phyloP scores from a whole-genome alignment of 2,888 invertebrate species.

The Elysia crispata region DNA sequence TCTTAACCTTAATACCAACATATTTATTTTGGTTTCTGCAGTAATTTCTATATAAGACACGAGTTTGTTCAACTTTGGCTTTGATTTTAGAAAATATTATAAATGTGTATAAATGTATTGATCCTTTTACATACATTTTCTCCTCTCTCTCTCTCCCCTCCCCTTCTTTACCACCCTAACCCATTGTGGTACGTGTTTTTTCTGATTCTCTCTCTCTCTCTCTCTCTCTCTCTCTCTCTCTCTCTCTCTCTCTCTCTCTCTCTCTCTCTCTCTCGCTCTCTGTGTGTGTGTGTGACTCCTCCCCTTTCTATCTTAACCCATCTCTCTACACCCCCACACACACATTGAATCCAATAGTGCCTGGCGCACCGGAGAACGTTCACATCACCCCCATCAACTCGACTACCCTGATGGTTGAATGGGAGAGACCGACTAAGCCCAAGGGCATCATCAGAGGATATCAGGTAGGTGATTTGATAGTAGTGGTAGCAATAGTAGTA shows the following conservation, averaged over 20 bases:
- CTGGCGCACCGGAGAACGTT: constrained; percentile 89
- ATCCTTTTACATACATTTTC: too few species aligned
- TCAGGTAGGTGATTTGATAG: constrained; percentile 79
- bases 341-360: constrained; percentile 49
- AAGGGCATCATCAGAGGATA: constrained; percentile 98
- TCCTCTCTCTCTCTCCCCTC: too few species aligned
- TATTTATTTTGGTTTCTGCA: too few species aligned
- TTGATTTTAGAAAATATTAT: too few species aligned
- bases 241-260: neutral
- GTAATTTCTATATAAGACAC: too few species aligned
- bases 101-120: too few species aligned
- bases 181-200: neutral
- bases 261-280: neutral
- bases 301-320: neutral
- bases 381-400: constrained; percentile 93
- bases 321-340: too few species aligned
- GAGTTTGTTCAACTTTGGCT: too few species aligned
- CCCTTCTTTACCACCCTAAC: too few species aligned
- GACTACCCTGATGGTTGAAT: constrained; percentile 94
- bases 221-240: neutral
- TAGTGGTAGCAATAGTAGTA: too few species aligned
- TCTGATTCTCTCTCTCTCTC: neutral
- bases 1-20: too few species aligned
- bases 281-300: neutral
- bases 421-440: constrained; percentile 95